phyloP scores from a whole-genome alignment of 2,888 invertebrate species.

The Tenthredo amoena region DNA sequence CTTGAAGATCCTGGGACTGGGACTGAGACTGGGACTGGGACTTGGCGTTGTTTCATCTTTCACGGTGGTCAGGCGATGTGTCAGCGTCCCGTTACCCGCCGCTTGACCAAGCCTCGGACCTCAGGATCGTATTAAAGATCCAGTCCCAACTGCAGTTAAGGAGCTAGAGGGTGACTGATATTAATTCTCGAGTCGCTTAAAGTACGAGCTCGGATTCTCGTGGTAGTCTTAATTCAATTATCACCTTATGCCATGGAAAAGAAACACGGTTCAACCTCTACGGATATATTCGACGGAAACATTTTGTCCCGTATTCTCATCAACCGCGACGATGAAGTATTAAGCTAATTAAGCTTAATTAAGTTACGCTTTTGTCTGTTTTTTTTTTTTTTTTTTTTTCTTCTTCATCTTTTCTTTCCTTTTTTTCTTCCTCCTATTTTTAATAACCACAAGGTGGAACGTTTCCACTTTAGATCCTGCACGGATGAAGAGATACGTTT shows the following conservation, averaged over 20 bases:
- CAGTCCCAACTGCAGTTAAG: not conserved
- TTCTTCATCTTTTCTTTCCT: not conserved
- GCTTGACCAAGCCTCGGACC: slow-evolving; percentile 38
- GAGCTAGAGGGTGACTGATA: slow-evolving; percentile 25
- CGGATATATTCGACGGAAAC: not conserved
- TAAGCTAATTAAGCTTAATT: not conserved
- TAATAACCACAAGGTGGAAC: not conserved
- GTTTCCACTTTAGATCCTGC: not conserved
- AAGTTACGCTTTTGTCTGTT: not conserved
- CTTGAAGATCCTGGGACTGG: slow-evolving; percentile 26
- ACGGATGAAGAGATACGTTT: slow-evolving; percentile 2
- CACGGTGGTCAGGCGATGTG: slow-evolving; percentile 67
- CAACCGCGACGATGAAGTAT: slow-evolving; percentile 12
- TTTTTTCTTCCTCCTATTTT: not conserved
- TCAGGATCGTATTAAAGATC: slow-evolving; percentile 41
- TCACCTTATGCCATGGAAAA: not conserved
- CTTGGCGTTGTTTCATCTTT: slow-evolving; percentile 56
- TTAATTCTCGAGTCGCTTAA: slow-evolving; percentile 15
- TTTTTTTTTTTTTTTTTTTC: not conserved
- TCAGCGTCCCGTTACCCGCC: slow-evolving; percentile 71
- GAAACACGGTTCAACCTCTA: not conserved
- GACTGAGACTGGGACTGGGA: slow-evolving; percentile 24
- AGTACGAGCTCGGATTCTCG: not conserved
- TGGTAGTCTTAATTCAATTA: slow-evolving; percentile 43
- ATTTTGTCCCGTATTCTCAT: not conserved